These are phyloP conservation scores for Echiichthys vipera DNA, from an alignment of 2,797 vertebrate genomes.

Conservation along the genomic window DNA sequence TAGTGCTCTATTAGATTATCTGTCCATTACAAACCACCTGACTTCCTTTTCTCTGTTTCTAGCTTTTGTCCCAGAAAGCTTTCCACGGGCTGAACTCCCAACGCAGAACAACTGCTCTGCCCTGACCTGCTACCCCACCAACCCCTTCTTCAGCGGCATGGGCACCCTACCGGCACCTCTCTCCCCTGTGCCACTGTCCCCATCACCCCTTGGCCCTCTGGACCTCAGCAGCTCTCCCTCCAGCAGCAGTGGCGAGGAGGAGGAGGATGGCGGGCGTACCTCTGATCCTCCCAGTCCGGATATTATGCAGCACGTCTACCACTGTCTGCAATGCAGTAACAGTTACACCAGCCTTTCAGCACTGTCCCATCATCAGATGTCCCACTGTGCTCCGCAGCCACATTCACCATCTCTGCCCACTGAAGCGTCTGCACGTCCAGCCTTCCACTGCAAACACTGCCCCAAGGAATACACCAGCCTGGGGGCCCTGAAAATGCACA, in stretches of 20 bases:
- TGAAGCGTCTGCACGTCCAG: conserved; percentile 73
- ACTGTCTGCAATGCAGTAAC: conserved; percentile 88
- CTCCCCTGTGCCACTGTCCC: conserved; percentile 64
- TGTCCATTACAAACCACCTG: conserved; percentile 49
- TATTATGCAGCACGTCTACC: conserved; percentile 83
- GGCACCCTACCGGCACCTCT: conserved; percentile 82
- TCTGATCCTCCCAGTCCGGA: conserved; percentile 91
- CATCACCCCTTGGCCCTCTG: conserved; percentile 79
- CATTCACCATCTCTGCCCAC: conserved; percentile 27
- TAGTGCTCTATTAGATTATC: conserved; percentile 69
- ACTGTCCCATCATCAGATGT: conserved; percentile 89
- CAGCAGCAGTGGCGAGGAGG: conserved; percentile 82
- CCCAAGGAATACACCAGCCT: conserved; percentile 97
- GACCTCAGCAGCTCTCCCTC: conserved; percentile 91
- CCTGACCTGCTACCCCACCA: conserved; percentile 83
- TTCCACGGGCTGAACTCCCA: conserved; percentile 86
- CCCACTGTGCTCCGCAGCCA: conserved; percentile 68
- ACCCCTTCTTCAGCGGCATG: conserved; percentile 83
- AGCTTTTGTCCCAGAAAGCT: conserved; percentile 87
- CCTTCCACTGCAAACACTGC: conserved; percentile 97
- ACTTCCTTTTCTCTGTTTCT: conserved; percentile 54
- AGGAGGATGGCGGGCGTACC: conserved; percentile 91
- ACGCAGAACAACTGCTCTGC: conserved; percentile 83
- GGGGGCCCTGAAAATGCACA: conserved; percentile 98
- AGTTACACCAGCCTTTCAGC: conserved; percentile 87